phyloP scores from a whole-genome alignment of 2,888 invertebrate species.

The Macropis europaea region DNA sequence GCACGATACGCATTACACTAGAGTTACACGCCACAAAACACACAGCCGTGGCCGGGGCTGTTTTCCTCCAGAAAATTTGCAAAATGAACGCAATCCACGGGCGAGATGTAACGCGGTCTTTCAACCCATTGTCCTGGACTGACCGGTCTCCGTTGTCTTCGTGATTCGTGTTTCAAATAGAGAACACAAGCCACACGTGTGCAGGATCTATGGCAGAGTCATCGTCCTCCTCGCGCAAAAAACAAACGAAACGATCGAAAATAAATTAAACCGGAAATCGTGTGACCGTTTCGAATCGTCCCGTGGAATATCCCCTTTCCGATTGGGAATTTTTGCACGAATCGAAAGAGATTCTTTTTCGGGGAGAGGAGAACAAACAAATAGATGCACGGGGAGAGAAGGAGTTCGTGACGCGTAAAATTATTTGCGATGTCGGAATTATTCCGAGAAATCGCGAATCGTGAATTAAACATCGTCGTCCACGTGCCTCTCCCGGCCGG shows the following conservation, averaged over 20 bases:
- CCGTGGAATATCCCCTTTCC: constrained; percentile 36
- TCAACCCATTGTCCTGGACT: constrained; percentile 53
- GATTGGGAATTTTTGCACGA: constrained; percentile 25
- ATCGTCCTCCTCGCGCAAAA: constrained; percentile 19
- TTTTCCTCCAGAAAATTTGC: constrained; percentile 47
- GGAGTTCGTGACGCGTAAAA: constrained; percentile 32
- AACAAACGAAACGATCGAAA: not conserved
- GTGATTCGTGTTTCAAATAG: constrained; percentile 62
- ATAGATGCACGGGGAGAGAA: not conserved
- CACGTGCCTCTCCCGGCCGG: constrained; percentile 12
- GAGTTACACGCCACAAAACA: constrained; percentile 33
- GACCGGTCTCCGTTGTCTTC: constrained; percentile 45
- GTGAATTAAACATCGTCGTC: constrained; percentile 44
- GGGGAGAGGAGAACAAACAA: not conserved
- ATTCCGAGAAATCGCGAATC: constrained; percentile 47
- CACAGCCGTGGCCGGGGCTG: constrained; percentile 14
- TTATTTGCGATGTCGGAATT: constrained; percentile 37
- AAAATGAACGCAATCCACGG: constrained; percentile 55
- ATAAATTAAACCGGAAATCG: not conserved
- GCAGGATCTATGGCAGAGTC: constrained; percentile 12
- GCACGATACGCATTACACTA: constrained; percentile 26
- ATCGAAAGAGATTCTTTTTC: constrained; percentile 15
- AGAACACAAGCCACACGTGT: constrained; percentile 4
- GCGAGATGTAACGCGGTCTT: constrained; percentile 63
- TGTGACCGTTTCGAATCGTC: not conserved